Conservation (phyloP, 2,888 invertebrate genomes). For the Microctonus hyperodae region DNA sequence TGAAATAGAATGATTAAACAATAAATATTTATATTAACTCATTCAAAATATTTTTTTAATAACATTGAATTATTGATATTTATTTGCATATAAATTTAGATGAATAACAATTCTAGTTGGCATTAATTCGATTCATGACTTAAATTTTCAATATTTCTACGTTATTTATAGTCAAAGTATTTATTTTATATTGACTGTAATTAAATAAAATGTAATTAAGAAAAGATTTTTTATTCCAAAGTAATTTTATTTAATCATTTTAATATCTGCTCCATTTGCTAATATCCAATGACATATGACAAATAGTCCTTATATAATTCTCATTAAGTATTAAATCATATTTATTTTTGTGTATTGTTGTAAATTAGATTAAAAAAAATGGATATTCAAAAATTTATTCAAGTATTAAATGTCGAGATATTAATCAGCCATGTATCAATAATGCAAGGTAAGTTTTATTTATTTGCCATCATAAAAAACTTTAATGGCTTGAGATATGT, state of each 20-base stretch:
- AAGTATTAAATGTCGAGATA: conserved; percentile 50
- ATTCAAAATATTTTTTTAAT: not conserved
- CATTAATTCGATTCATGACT: not conserved
- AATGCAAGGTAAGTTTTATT: conserved; percentile 45
- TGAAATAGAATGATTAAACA: not conserved
- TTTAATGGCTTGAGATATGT: not conserved
- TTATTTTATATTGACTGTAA: not conserved
- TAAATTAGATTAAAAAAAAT: conserved; percentile 54
- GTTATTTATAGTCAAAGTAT: not conserved
- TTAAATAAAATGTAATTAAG: not conserved
- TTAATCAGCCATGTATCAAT: conserved; percentile 45
- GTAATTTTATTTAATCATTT: not conserved
- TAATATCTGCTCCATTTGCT: conserved; percentile 5
- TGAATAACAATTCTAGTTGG: not conserved
- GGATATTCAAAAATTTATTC: conserved; percentile 51
- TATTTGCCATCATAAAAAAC: not conserved
- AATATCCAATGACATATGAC: conserved; percentile 10
- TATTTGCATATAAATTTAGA: not conserved
- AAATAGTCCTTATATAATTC: conserved; percentile 14
- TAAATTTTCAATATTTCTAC: not conserved
- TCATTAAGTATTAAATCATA: not conserved
- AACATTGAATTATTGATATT: not conserved
- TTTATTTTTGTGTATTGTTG: not conserved
- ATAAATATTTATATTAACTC: not conserved
- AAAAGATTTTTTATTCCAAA: not conserved